Percentiles rank a stretch among this genome's conserved stretches.
Conservation (phyloP, 2,113 vertebrate species). For the Nibea albiflora region DNA sequence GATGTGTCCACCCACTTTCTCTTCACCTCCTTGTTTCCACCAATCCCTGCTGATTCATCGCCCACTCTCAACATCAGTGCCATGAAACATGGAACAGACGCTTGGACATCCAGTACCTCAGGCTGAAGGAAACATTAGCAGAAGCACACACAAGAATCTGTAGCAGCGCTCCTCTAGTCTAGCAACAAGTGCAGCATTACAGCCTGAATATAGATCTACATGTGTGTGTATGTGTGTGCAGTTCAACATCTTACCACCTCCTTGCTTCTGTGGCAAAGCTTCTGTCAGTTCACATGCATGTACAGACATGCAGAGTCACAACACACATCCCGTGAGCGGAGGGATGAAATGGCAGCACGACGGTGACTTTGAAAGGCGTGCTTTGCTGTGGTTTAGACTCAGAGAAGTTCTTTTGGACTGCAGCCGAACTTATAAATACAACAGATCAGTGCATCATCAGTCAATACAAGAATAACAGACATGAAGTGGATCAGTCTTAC, state of each 20-base stretch:
- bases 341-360: constrained; percentile 26
- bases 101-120: constrained; percentile 41
- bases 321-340: constrained; percentile 38
- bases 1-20: constrained; percentile 44
- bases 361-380: constrained; percentile 10
- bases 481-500: background rate
- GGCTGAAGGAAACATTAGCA: constrained; percentile 42
- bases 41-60: constrained; percentile 44
- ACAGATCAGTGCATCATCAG: constrained; percentile 5
- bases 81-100: constrained; percentile 27
- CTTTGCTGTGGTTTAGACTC: constrained; percentile 23
- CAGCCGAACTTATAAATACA: constrained; percentile 24
- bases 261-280: constrained; percentile 34
- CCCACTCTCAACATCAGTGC: constrained; percentile 55
- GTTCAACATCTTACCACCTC: constrained; percentile 44
- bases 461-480: background rate
- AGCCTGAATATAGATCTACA: constrained; percentile 46
- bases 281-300: constrained; percentile 37
- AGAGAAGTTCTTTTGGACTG: constrained; percentile 5
- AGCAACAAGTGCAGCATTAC: constrained; percentile 65
- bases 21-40: constrained; percentile 38
- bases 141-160: constrained; percentile 45
- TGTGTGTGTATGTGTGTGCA: constrained; percentile 2
- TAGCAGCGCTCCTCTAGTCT: constrained; percentile 24
- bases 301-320: constrained; percentile 34